A percentile compares a stretch with the other conserved stretches of the same genome.
Evolutionary conservation across 30 jellyfish, hydroid and myxozoan genomes (phyloP).

Genomic region (Haliclystus octoradiatus): DNA sequence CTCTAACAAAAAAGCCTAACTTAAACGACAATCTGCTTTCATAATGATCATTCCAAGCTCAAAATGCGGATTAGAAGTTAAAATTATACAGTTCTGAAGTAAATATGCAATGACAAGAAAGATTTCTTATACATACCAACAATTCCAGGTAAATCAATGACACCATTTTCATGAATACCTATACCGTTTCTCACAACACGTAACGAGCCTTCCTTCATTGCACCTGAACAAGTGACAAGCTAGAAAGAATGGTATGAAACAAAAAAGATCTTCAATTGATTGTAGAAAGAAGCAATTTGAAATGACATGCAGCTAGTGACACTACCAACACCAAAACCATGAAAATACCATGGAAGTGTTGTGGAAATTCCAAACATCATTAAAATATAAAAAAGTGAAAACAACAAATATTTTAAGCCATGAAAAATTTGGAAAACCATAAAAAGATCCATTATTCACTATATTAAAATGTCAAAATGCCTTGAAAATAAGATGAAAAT

Average conservation of each 20-base stretch:
- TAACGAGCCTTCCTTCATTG: slow-evolving; percentile 73
- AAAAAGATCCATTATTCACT: background rate
- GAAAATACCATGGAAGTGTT: no score
- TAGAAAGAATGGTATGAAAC: background rate
- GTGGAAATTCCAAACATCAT: background rate
- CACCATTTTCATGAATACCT: slow-evolving; percentile 87
- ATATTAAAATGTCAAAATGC: background rate
- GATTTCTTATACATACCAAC: slow-evolving; percentile 64
- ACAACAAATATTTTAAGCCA: background rate
- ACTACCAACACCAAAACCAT: no score
- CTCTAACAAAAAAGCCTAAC: no score
- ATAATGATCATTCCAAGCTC: no score
- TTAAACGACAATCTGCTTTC: no score
- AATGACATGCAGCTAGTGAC: no score
- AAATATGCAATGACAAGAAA: no score
- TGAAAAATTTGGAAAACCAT: no score
- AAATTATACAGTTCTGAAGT: no score
- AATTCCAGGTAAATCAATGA: slow-evolving; percentile 79
- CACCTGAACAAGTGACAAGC: slow-evolving; percentile 99
- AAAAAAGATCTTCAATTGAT: no score
- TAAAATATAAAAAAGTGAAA: background rate
- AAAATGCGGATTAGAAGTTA: no score
- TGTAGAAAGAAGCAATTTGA: background rate
- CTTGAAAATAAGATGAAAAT: background rate
- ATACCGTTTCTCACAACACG: slow-evolving; percentile 82